Evolutionary conservation across 2,888 invertebrate species (phyloP), one percentile per base, ranked within the genome.

Genomic region (Ectropis crepuscularia): DNA sequence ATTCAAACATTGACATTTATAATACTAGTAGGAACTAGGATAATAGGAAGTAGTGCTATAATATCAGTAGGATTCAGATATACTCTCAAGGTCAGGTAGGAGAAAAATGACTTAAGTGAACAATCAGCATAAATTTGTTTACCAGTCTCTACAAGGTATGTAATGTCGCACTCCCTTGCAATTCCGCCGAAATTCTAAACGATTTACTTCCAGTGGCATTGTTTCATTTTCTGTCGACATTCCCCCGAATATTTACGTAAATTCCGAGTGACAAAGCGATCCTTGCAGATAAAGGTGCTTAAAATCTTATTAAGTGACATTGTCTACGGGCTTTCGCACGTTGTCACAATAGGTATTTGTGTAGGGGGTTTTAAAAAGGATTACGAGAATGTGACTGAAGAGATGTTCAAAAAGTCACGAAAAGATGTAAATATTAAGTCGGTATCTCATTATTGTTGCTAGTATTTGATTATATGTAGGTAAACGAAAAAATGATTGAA

Each of bases 221-320:
- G 55, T 63, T 59, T 66, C 49, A 59, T 45, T 59, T 54, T 49
- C 54, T 53, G 51, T 61, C 37, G 39, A 16, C 47, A 11, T 63
- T 58, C 58, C 41, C 53, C 49, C 11, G 51, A 54, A 65, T 68
- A 57, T 62, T 65, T 62, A 58, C 57, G 63, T 41, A 61, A 66
- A 68, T 66, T 61, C 58, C 54, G 47, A 61, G 53, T 61, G 68
- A 68, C 66, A 63, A 68, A 68, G 63, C 61, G 58, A 63, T 68
- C 57, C 61, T 61, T 50, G 46, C 66, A 63, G 63, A 68, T 66
- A 68, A 66, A 63, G 65, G 68, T 68, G 63, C 66, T 61, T 66
- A 63, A 57, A 63, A 68, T 66, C 68, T 66, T 63, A 61, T 68
- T 68, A 65, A 68, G 59, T 66, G 61, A 63, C 63, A 63, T 63